Conservation (phyloP, 2,888 invertebrate species). For the Rotaria magnacalcarata region DNA sequence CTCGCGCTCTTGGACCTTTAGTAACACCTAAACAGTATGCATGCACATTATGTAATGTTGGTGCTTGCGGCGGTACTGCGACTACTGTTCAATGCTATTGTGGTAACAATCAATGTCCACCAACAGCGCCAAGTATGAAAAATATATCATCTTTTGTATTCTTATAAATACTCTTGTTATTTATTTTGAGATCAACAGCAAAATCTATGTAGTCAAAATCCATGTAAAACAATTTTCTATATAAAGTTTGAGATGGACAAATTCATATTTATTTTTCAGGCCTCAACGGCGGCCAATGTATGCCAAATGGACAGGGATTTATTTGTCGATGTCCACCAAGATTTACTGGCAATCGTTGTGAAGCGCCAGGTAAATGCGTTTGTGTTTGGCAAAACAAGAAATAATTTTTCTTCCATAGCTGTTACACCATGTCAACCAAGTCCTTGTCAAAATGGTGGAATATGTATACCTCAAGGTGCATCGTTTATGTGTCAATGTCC, state of each 20-base stretch:
- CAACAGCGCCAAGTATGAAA: background rate
- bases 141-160: too few species aligned
- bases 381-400: background rate
- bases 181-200: background rate
- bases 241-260: background rate
- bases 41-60: background rate
- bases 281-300: background rate
- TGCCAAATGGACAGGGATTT: background rate
- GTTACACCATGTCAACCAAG: conserved; percentile 1
- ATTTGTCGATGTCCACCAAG: background rate
- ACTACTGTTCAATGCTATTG: conserved; percentile 4
- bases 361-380: background rate
- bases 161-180: too few species aligned
- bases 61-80: background rate
- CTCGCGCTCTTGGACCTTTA: background rate
- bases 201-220: background rate
- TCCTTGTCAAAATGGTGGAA: background rate
- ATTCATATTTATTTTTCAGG: background rate
- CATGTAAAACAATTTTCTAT: background rate
- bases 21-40: conserved; percentile 25
- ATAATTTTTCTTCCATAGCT: background rate
- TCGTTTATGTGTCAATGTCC: conserved; percentile 5
- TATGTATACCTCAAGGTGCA: background rate
- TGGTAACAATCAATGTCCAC: background rate
- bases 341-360: conserved; percentile 30